phyloP scores from a whole-genome alignment of 2,888 invertebrate genomes.

The Lasioglossum morio region DNA sequence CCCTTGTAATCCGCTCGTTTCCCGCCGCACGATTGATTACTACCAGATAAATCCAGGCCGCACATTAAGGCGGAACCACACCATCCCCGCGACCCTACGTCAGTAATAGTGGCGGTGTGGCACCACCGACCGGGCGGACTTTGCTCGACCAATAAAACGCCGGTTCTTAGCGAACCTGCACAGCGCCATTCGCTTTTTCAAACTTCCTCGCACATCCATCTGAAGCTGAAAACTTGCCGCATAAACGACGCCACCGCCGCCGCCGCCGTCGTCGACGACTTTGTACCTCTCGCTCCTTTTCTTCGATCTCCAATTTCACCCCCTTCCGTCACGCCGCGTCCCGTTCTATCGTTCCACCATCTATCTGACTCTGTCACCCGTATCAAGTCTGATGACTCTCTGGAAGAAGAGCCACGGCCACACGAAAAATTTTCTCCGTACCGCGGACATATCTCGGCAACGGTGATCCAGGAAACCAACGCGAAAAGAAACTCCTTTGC shows the following conservation, averaged over 20 bases:
- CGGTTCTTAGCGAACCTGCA: constrained; percentile 76
- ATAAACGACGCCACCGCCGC: constrained; percentile 67
- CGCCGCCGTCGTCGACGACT: constrained; percentile 54
- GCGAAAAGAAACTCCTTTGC: constrained; percentile 12
- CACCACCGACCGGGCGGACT: constrained; percentile 67
- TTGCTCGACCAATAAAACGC: constrained; percentile 81
- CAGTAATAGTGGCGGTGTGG: constrained; percentile 33
- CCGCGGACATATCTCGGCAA: constrained; percentile 27
- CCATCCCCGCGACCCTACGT: constrained; percentile 47
- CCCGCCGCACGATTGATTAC: constrained; percentile 81
- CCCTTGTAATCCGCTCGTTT: constrained; percentile 75
- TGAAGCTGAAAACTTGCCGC: constrained; percentile 73
- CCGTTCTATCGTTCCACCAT: constrained; percentile 52
- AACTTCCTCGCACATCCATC: constrained; percentile 76
- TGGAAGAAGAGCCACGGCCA: constrained; percentile 43
- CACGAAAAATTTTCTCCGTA: constrained; percentile 45
- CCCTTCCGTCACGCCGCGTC: neutral
- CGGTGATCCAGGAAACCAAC: constrained; percentile 14
- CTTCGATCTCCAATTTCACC: constrained; percentile 36
- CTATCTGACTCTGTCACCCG: constrained; percentile 61
- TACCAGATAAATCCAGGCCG: constrained; percentile 82
- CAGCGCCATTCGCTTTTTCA: constrained; percentile 78
- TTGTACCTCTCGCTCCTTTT: constrained; percentile 51
- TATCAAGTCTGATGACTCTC: constrained; percentile 69
- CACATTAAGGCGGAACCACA: constrained; percentile 79